Base-by-base conservation (phyloP, 2,113 vertebrate species). In the Megaceryle maxima region DNA sequence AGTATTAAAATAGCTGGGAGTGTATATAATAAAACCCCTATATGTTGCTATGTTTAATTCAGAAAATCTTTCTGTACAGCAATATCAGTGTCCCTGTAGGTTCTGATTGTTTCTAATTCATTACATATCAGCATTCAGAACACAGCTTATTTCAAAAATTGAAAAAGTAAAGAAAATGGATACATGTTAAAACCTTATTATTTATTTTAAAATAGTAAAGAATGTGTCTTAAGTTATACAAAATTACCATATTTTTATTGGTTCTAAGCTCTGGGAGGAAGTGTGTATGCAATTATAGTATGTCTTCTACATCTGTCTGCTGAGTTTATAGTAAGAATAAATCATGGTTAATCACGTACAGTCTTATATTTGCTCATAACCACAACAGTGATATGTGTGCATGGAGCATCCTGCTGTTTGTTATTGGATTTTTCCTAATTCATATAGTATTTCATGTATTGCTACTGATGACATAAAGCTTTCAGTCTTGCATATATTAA, bases 311-410 rank as follows among this genome's bases (percentile, higher is more conserved):
- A 97, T 84, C 91, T 29, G 73, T 96, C 90, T 96, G 85, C 88
- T 93, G 68, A 94, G 81, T 89, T 96, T 97, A 95, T 67, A 90
- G 73, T 85, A 94, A 80, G 82, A 96, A 96, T 96, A 97, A 97
- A 98, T 98, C 75, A 86, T 94, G 94, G 96, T 97, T 97, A 97
- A 96, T 97, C 92, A 96, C 77, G 91, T 76, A 89, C 57, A 90
- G 90, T 95, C 94, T 95, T 94, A 68, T 55, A 83, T 97, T 97
- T 97, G 92, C 92, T 92, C 88, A 92, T 84, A 97, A 97, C 85
- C 83, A 96, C 95, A 96, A 93, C 82, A 94, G 88, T 90, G 90
- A 95, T 96, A 95, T 90, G 94, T 94, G 96, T 95, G 96, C 95
- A 96, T 56, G 75, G 83, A 91, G 88, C 60, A 92, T 93, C 81